These are phyloP conservation scores for Myrmophylax atrothorax DNA, from an alignment of 2,113 vertebrate species.

Conservation along the genomic window DNA sequence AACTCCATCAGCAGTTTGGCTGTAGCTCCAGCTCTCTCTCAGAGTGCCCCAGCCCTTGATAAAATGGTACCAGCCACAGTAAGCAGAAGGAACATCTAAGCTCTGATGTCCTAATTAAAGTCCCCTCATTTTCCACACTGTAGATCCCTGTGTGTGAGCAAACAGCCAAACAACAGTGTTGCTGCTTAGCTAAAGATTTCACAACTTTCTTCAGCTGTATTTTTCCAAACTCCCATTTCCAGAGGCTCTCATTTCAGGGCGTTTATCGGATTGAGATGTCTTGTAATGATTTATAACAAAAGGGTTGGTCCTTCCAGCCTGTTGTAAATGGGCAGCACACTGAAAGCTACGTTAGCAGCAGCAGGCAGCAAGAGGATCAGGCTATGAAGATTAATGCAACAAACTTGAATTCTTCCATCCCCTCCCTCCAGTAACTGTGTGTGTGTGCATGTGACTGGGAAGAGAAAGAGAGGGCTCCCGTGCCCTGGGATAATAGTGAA, in stretches of 20 bases:
- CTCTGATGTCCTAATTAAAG: slow-evolving; percentile 2
- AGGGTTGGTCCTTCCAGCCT: neutral
- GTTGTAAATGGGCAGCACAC: neutral
- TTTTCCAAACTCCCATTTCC: slow-evolving; percentile 35
- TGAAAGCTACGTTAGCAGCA: neutral
- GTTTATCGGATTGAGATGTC: slow-evolving; percentile 37
- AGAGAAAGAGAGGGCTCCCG: slow-evolving; percentile 16
- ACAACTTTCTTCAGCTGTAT: slow-evolving; percentile 52
- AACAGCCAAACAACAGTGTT: neutral
- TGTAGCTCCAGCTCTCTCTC: neutral
- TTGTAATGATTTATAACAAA: slow-evolving; percentile 12
- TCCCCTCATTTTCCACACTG: neutral
- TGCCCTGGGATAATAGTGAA: slow-evolving; percentile 19
- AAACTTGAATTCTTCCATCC: slow-evolving; percentile 17
- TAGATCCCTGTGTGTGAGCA: neutral
- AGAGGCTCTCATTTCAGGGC: slow-evolving; percentile 1
- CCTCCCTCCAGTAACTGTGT: neutral
- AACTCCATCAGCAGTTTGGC: neutral
- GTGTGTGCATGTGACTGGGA: neutral
- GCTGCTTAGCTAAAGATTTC: slow-evolving; percentile 33
- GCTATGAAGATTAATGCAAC: slow-evolving; percentile 30
- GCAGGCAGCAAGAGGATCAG: neutral
- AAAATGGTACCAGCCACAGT: neutral
- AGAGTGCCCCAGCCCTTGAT: accelerated
- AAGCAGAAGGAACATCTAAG: neutral